These are phyloP conservation scores for Eumaeus atala DNA, from an alignment of 1,140 invertebrate species.

Conservation along the genomic window DNA sequence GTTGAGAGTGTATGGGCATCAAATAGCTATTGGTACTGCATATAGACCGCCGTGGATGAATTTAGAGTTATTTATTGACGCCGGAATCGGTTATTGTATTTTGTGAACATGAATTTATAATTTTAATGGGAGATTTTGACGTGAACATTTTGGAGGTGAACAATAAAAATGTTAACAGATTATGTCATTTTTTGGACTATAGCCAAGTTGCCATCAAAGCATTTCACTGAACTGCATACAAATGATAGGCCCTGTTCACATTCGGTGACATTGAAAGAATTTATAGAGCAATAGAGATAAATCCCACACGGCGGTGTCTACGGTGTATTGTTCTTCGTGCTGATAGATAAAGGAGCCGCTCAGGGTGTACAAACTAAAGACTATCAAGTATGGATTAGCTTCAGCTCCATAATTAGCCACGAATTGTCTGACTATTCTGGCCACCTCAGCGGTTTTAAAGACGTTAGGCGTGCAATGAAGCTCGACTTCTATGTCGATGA, in stretches of 20 bases:
- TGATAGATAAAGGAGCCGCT: slow-evolving; percentile 13
- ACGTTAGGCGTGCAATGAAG: not conserved
- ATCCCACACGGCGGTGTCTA: slow-evolving; percentile 28
- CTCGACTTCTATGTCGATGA: slow-evolving; percentile 4
- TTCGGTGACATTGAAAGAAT: slow-evolving; percentile 44
- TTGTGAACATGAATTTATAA: no score
- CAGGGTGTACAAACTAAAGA: slow-evolving; percentile 30
- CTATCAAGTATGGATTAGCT: slow-evolving; percentile 32
- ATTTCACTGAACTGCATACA: not conserved
- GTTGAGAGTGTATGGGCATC: no score
- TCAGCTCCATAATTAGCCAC: slow-evolving; percentile 28
- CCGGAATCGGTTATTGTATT: no score
- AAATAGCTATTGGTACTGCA: no score
- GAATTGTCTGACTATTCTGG: no score
- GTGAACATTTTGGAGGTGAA: no score
- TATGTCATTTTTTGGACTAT: no score
- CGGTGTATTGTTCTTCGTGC: slow-evolving; percentile 36
- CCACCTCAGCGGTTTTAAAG: not conserved
- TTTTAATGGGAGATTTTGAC: no score
- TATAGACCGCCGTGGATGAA: no score
- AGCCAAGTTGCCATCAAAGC: no score
- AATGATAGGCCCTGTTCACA: slow-evolving; percentile 36
- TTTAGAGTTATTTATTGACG: no score
- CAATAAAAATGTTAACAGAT: no score
- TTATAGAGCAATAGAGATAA: slow-evolving; percentile 41